Evolutionary conservation across 2,113 vertebrate genomes (phyloP).

Genomic region (Tetrao urogallus): DNA sequence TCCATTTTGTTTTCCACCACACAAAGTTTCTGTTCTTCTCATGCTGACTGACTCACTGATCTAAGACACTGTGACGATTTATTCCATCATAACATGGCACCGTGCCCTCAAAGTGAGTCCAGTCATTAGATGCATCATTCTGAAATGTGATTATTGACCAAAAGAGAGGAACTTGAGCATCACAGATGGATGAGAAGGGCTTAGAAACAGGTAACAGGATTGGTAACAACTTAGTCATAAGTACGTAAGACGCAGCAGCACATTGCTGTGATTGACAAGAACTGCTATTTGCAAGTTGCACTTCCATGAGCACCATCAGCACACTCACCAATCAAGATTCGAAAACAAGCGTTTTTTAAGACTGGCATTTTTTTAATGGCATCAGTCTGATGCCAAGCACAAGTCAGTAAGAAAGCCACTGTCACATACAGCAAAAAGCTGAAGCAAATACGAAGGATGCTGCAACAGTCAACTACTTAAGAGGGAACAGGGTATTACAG

Average conservation of each 20-base stretch:
- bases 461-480: neutral
- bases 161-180: conserved; percentile 18
- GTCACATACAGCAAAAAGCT: neutral
- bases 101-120: neutral
- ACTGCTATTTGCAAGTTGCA: neutral
- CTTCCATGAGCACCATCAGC: neutral
- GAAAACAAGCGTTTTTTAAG: neutral
- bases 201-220: neutral
- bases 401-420: neutral
- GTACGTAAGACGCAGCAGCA: neutral
- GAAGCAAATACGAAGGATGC: neutral
- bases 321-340: neutral
- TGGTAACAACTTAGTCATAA: neutral
- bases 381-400: neutral
- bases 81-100: neutral
- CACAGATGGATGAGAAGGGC: neutral
- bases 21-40: neutral
- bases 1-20: neutral
- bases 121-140: neutral
- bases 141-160: neutral
- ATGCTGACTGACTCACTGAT: neutral
- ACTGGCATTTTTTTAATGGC: neutral
- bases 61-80: neutral
- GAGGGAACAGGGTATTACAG: neutral
- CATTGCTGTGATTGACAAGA: neutral